A percentile compares a stretch with the other conserved stretches of the same genome.
phyloP scores from a whole-genome alignment of 2,888 invertebrate species.

The Ceriagrion tenellum region DNA sequence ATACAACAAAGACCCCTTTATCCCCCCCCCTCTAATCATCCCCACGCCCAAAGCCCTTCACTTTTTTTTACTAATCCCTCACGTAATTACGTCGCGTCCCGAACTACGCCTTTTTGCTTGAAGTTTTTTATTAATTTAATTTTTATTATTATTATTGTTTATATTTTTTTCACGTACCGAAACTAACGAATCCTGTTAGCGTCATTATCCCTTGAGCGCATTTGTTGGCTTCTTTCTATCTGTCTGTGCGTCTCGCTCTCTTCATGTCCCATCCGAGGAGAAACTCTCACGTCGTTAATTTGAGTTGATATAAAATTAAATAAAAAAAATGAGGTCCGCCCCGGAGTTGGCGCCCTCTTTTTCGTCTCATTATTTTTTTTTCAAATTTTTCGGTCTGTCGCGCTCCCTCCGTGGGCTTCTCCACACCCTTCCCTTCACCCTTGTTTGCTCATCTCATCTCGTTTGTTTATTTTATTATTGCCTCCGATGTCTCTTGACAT shows the following conservation, averaged over 20 bases:
- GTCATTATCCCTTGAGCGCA: not conserved
- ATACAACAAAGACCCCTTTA: not conserved
- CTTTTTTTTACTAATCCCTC: not conserved
- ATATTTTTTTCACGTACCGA: not conserved
- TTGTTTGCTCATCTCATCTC: not conserved
- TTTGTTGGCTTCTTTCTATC: not conserved
- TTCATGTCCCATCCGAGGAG: not conserved
- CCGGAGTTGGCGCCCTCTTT: not conserved
- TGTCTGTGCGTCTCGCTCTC: too few relatives aligned
- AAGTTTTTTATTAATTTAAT: not conserved
- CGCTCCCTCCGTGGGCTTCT: not conserved
- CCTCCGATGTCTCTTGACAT: not conserved
- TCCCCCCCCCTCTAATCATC: not conserved
- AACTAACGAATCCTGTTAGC: constrained; percentile 27
- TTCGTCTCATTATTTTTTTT: not conserved
- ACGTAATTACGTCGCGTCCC: not conserved
- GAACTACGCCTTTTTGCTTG: not conserved
- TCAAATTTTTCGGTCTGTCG: not conserved
- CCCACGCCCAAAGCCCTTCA: not conserved
- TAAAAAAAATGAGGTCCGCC: not conserved
- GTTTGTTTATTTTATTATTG: not conserved
- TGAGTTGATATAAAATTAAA: not conserved
- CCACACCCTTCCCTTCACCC: not conserved
- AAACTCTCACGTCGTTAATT: not conserved
- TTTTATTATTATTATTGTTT: too few relatives aligned